Evolutionary conservation across 2,113 vertebrate genomes (phyloP), one percentile per base, ranked within the genome.

Genomic region (Saiga tatarica): DNA sequence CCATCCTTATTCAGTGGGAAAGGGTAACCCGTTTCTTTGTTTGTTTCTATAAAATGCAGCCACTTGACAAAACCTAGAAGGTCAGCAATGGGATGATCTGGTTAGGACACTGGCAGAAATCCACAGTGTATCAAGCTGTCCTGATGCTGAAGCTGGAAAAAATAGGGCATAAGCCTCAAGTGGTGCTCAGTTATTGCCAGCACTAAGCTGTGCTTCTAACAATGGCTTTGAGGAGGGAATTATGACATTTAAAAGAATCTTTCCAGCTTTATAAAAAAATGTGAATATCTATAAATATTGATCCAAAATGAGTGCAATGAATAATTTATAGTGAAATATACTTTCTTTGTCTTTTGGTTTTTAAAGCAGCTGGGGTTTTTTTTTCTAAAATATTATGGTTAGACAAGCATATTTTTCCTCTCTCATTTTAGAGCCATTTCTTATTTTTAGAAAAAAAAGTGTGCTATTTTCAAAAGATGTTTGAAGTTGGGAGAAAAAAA

Each of bases 281-380:
- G 96, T 36, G 97, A 97, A 93, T 98, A 97, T 98, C 97, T 98
- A 97, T 97, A 98, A 97, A 98, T 98, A 98, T 98, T 97, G 98
- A 98, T 98, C 98, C 87, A 92, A 94, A 97, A 97, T 95, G 95
- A 98, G 93, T 14, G 53, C 42, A 60, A 97, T 98, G 98, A 98
- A 98, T 98, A 98, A 98, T 98, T 98, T 97, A 98, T 98, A 60
- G n/a, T 81, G 93, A 95, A 90, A 96, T 95, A 97, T 90, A 97
- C 79, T 97, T 97, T 97, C 97, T 98, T 98, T 98, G 97, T 96
- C 89, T 97, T 95, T 97, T 5, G 30, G 79, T 97, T 96, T 97
- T 95, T 95, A 85, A 97, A 94, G 89, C 57, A 55, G 86, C 76
- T 94, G 67, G 9, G 36, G 3, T 28, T 64, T 67, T 59, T 96